Conservation (phyloP, 2,113 vertebrate species). For the Anguilla japonica region DNA sequence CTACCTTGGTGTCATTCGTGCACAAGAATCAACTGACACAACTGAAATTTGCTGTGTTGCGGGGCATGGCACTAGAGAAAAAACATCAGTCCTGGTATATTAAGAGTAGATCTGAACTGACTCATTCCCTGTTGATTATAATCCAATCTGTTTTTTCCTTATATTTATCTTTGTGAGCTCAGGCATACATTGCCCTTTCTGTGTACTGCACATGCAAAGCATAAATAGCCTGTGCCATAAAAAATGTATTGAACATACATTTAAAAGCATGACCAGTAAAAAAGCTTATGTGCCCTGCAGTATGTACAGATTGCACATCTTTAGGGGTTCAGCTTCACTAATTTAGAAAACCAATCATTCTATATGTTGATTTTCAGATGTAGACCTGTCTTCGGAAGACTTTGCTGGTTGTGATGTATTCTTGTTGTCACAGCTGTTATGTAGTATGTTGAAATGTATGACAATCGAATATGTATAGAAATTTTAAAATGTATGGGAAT, state of each 20-base stretch:
- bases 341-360: not conserved
- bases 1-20: not conserved
- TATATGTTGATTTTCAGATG: not conserved
- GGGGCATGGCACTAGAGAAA: not conserved
- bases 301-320: not conserved
- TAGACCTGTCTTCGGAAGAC: not conserved
- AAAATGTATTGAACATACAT: not conserved
- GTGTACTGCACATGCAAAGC: not conserved
- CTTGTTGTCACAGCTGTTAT: not conserved
- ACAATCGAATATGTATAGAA: not conserved
- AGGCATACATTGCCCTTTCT: not conserved
- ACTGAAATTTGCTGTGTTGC: not conserved
- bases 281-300: not conserved
- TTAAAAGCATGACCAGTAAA: not conserved
- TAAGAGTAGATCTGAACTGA: not conserved
- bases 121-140: not conserved
- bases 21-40: not conserved
- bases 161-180: not conserved
- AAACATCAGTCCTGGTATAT: not conserved
- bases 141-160: not conserved
- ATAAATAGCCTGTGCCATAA: not conserved
- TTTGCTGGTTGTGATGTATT: not conserved
- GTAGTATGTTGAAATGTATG: not conserved
- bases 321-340: not conserved
- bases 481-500: not conserved